Evolutionary conservation across 23 tunicate species (phyloP).

Genomic region (Ascidia mentula): DNA sequence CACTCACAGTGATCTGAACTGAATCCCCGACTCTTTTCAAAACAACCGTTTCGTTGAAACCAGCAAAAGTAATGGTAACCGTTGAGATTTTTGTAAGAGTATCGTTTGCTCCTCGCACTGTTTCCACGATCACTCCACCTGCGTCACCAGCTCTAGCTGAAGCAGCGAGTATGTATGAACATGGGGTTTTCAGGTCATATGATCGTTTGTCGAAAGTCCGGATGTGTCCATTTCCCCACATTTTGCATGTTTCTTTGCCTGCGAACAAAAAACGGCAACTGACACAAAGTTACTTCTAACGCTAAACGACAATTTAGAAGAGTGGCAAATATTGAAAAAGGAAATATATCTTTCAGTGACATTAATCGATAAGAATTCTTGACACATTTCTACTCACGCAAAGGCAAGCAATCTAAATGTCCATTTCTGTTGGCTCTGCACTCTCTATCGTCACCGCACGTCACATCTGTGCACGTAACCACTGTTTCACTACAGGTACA

Average conservation of each 20-base stretch:
- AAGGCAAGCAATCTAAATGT: conserved; percentile 24
- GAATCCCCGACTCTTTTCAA: background rate
- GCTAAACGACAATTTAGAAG: too few species aligned
- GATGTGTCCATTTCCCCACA: conserved; percentile 45
- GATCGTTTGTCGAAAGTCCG: conserved; percentile 30
- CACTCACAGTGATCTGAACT: background rate
- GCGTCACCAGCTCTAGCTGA: background rate
- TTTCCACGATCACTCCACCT: background rate
- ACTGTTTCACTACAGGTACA: conserved; percentile 38
- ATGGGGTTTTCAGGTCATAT: conserved; percentile 13
- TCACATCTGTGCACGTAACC: conserved; percentile 18
- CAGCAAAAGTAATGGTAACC: conserved; percentile 6
- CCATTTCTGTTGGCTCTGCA: conserved; percentile 43
- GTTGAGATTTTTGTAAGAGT: background rate
- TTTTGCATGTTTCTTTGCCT: conserved; percentile 45
- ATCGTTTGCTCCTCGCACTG: background rate
- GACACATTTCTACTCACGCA: conserved; percentile 44
- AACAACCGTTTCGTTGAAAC: conserved; percentile 4
- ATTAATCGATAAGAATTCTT: too few species aligned
- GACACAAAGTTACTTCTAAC: too few species aligned
- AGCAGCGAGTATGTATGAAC: conserved; percentile 5
- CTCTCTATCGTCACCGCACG: conserved; percentile 33
- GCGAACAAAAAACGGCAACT: background rate
- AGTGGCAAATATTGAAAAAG: too few species aligned
- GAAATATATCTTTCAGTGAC: too few species aligned